phyloP scores from a whole-genome alignment of 2,113 vertebrate species.

The Callospermophilus lateralis region DNA sequence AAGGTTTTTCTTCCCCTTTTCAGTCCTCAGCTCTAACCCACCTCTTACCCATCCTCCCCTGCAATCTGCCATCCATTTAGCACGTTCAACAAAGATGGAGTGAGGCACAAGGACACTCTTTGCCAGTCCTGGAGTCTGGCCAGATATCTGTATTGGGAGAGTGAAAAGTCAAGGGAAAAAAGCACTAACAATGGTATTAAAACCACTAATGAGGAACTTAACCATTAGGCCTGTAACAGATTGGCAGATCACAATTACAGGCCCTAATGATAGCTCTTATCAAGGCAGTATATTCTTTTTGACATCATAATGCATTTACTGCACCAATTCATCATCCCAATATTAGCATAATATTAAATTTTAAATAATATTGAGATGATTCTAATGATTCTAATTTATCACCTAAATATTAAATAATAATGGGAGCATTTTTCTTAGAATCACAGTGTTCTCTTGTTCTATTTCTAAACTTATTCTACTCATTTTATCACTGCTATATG shows the following conservation, averaged over 20 bases:
- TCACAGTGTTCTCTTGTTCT: slow-evolving; percentile 1
- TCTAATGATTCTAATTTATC: slow-evolving; percentile 61
- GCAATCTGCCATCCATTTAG: background rate
- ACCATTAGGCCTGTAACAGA: background rate
- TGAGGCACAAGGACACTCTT: background rate
- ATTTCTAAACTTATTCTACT: slow-evolving; percentile 30
- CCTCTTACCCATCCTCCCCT: too few species aligned
- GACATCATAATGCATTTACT: slow-evolving; percentile 38
- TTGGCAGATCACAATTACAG: background rate
- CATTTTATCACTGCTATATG: background rate
- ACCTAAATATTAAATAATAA: slow-evolving; percentile 29
- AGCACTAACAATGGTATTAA: background rate
- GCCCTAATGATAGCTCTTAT: background rate
- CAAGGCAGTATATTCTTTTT: background rate
- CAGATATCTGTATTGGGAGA: background rate
- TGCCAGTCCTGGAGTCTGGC: background rate
- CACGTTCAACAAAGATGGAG: background rate
- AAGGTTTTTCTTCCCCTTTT: background rate
- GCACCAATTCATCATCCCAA: slow-evolving; percentile 55
- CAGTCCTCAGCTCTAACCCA: background rate
- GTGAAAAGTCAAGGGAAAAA: background rate
- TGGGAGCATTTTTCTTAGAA: slow-evolving; percentile 34
- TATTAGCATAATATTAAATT: slow-evolving; percentile 63
- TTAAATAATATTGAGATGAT: slow-evolving; percentile 60
- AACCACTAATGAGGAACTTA: background rate